phyloP scores from a whole-genome alignment of 2,113 vertebrate genomes.

The Ancistrus triradiatus region DNA sequence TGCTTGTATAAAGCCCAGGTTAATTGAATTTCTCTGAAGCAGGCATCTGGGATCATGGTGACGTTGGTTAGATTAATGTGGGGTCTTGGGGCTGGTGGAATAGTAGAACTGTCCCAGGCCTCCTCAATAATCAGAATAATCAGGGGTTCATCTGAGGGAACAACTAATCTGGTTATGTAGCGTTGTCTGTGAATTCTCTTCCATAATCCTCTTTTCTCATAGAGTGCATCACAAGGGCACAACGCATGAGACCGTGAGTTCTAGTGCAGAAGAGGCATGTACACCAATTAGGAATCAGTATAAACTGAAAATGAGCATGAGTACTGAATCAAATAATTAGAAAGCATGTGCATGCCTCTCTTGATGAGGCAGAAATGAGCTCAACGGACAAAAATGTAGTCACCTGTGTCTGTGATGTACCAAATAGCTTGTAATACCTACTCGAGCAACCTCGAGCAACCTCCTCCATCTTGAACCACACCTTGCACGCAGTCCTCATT shows the following conservation, averaged over 20 bases:
- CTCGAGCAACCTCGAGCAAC: too few relatives aligned
- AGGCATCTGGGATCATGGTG: conserved; percentile 20
- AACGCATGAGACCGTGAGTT: neutral
- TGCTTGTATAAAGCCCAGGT: conserved; percentile 11
- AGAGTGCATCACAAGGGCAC: neutral
- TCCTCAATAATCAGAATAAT: neutral
- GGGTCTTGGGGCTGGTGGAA: neutral
- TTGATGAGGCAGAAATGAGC: too few relatives aligned
- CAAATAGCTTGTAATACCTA: too few relatives aligned
- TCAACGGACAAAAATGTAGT: too few relatives aligned
- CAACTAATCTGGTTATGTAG: conserved; percentile 20
- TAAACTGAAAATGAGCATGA: too few relatives aligned
- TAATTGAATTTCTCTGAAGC: conserved; percentile 40
- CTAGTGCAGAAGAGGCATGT: neutral
- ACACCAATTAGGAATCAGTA: too few relatives aligned
- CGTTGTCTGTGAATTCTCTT: conserved; percentile 12
- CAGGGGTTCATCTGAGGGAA: conserved; percentile 10
- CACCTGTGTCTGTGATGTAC: too few relatives aligned
- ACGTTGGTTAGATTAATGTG: conserved; percentile 29
- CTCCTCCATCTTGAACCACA: too few relatives aligned
- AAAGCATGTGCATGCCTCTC: too few relatives aligned
- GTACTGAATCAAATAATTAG: too few relatives aligned
- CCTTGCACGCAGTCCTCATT: too few relatives aligned
- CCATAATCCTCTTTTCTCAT: conserved; percentile 30
- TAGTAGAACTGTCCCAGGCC: neutral